Evolutionary conservation across 2,888 invertebrate genomes (phyloP).

Genomic region (Iselma pallidipennis): DNA sequence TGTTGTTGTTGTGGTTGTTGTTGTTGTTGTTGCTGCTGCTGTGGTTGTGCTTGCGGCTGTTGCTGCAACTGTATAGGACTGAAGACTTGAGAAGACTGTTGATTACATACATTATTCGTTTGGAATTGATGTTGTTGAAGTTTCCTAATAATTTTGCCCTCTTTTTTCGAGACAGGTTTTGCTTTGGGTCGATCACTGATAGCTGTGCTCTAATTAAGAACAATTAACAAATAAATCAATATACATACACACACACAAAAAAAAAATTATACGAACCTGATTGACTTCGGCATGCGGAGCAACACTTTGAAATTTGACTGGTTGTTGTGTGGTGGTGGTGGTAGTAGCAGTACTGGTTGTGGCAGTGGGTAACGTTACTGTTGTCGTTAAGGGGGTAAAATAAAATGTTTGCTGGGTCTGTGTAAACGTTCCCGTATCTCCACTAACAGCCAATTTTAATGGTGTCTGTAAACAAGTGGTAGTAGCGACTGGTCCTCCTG

Average conservation of each 20-base stretch:
- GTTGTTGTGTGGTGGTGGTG: conserved; percentile 35
- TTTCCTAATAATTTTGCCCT: conserved; percentile 74
- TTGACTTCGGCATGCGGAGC: conserved; percentile 62
- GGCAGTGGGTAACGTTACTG: conserved; percentile 49
- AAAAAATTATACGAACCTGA: conserved; percentile 49
- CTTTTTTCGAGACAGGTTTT: conserved; percentile 79
- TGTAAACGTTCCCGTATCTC: conserved; percentile 24
- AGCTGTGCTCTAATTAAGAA: conserved; percentile 64
- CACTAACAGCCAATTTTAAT: conserved; percentile 43
- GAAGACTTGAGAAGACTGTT: conserved; percentile 58
- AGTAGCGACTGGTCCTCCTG: conserved; percentile 8
- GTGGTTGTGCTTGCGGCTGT: conserved; percentile 57
- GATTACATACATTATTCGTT: conserved; percentile 54
- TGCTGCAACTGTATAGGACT: conserved; percentile 59
- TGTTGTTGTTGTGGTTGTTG: conserved; percentile 34
- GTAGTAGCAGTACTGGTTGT: conserved; percentile 41
- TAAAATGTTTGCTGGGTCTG: conserved; percentile 59
- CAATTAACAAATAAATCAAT: conserved; percentile 1
- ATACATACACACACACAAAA: not conserved
- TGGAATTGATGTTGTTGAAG: conserved; percentile 53
- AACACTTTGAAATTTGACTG: conserved; percentile 54
- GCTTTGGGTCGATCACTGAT: conserved; percentile 85
- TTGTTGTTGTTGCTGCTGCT: conserved; percentile 45
- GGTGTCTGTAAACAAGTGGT: conserved; percentile 46
- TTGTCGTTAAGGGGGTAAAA: conserved; percentile 59